Conservation (phyloP, 2,888 invertebrate species). For the Cryptophagus acutangulus region DNA sequence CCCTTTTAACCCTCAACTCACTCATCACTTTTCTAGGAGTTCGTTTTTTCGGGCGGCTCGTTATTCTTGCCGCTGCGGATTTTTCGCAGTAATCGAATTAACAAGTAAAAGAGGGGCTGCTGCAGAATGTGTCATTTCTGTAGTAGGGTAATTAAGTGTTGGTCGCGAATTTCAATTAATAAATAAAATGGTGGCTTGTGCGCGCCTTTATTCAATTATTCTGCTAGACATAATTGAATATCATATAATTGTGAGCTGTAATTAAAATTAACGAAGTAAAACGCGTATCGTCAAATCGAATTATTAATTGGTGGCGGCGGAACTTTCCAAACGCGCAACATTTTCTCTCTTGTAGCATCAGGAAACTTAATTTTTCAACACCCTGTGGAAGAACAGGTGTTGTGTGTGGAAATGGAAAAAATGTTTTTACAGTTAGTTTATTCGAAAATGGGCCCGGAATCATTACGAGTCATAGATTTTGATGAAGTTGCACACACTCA, state of each 20-base stretch:
- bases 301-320: slow-evolving; percentile 16
- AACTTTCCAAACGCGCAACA: too few species aligned
- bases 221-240: slow-evolving; percentile 26
- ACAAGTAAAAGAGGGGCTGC: too few species aligned
- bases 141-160: too few species aligned
- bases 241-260: slow-evolving; percentile 25
- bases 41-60: too few species aligned
- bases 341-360: too few species aligned
- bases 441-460: slow-evolving; percentile 6
- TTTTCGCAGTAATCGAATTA: too few species aligned
- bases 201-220: slow-evolving; percentile 23
- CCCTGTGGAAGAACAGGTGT: slow-evolving; percentile 3
- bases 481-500: neutral
- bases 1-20: too few species aligned
- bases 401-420: neutral
- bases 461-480: slow-evolving; percentile 9
- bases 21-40: too few species aligned
- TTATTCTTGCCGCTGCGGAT: too few species aligned
- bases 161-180: slow-evolving; percentile 14
- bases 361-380: too few species aligned
- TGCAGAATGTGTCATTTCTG: too few species aligned
- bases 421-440: slow-evolving; percentile 6
- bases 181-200: slow-evolving; percentile 15
- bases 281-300: slow-evolving; percentile 17
- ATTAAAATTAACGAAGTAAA: slow-evolving; percentile 26